phyloP scores from a whole-genome alignment of 2,113 vertebrate genomes.

The Aythya baeri region DNA sequence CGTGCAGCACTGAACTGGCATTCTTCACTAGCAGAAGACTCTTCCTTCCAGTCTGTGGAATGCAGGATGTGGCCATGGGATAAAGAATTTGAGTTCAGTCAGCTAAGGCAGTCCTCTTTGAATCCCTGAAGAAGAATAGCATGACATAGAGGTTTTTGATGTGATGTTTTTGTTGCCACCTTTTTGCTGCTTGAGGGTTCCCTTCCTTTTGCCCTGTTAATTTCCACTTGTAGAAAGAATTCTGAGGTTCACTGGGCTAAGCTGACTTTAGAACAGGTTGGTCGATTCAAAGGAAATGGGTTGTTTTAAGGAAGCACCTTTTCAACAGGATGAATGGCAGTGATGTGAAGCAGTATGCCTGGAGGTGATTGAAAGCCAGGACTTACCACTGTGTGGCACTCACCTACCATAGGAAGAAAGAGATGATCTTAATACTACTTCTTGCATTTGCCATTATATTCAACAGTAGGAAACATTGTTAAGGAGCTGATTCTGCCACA shows the following conservation, averaged over 20 bases:
- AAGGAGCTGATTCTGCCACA: neutral
- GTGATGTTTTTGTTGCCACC: neutral
- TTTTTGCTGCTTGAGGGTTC: neutral
- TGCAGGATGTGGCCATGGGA: neutral
- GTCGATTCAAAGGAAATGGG: neutral
- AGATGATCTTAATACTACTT: neutral
- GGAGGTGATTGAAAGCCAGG: neutral
- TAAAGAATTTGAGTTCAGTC: neutral
- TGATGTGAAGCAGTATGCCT: neutral
- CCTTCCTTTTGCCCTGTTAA: neutral
- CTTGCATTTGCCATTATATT: neutral
- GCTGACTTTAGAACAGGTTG: neutral
- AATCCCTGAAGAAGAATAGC: neutral
- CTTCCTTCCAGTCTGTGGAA: neutral
- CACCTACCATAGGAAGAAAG: neutral
- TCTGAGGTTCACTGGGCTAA: neutral
- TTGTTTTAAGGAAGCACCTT: neutral
- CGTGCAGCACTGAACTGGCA: accelerated
- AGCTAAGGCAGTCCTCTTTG: neutral
- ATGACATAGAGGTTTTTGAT: neutral
- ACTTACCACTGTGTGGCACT: neutral
- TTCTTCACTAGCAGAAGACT: neutral
- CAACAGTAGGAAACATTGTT: neutral
- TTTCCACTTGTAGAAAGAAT: neutral
- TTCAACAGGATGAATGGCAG: neutral